These are phyloP conservation scores for Agrotis ipsilon DNA, from an alignment of 2,888 invertebrate species.

Conservation along the genomic window DNA sequence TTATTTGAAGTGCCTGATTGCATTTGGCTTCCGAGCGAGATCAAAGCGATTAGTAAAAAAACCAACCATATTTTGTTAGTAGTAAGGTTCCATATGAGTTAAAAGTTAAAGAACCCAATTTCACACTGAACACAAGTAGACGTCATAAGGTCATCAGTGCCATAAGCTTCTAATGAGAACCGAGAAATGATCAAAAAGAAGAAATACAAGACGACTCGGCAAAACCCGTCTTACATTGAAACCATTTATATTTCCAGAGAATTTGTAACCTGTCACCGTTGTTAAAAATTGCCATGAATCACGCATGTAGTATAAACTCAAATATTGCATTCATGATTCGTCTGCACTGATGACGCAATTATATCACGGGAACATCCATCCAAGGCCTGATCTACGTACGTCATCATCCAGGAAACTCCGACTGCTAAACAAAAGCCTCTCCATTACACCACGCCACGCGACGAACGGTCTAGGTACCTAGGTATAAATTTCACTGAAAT, in stretches of 20 bases:
- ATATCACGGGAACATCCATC: neutral
- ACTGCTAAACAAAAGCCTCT: no score
- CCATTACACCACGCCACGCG: no score
- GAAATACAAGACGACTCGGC: neutral
- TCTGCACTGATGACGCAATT: neutral
- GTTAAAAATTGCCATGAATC: neutral
- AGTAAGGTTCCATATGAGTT: no score
- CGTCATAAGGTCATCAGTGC: no score
- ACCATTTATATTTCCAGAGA: neutral
- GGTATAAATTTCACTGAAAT: neutral
- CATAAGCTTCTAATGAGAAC: neutral
- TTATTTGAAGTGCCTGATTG: no score
- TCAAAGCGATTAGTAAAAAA: no score
- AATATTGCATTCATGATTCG: neutral
- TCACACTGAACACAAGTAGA: neutral
- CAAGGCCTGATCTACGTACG: neutral
- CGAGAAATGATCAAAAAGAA: neutral
- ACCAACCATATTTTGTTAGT: no score
- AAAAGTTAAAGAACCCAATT: no score
- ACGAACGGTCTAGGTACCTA: no score
- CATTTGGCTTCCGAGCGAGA: no score
- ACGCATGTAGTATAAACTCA: neutral
- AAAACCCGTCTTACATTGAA: neutral
- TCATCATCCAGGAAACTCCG: no score
- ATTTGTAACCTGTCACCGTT: neutral